Conservation (phyloP, 2,888 invertebrate genomes). For the Platyscelio sp. region DNA sequence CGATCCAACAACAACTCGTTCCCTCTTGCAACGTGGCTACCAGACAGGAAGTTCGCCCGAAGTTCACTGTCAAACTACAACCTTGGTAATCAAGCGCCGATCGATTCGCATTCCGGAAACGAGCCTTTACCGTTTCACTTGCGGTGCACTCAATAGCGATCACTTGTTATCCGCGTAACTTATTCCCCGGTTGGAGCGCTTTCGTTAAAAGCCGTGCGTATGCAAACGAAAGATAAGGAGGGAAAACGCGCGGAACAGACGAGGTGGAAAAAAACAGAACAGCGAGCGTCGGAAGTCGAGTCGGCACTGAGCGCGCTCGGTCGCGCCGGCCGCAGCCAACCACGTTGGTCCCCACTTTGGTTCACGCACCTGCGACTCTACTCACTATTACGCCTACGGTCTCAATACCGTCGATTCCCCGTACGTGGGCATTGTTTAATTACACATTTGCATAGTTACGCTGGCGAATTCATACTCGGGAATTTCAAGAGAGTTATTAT, state of each 20-base stretch:
- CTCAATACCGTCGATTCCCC: constrained; percentile 59
- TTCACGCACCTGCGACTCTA: constrained; percentile 58
- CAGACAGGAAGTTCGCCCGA: no score
- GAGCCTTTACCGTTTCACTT: no score
- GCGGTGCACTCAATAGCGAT: no score
- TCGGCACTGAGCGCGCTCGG: constrained; percentile 76
- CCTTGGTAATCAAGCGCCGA: no score
- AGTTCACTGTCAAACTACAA: no score
- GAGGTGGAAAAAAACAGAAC: constrained; percentile 41
- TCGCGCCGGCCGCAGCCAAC: constrained; percentile 35
- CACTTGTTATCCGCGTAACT: no score
- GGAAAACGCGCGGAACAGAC: constrained; percentile 17
- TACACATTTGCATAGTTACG: constrained; percentile 59
- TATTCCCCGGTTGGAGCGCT: no score
- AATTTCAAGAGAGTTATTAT: constrained; percentile 38
- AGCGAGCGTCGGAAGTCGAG: constrained; percentile 77
- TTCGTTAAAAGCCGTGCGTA: no score
- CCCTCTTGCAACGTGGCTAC: no score
- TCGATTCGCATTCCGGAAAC: no score
- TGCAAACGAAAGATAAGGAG: no score
- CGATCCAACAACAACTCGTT: no score
- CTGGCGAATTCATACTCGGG: constrained; percentile 30
- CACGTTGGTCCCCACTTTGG: constrained; percentile 67
- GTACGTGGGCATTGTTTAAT: constrained; percentile 67
- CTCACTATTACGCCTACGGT: constrained; percentile 64